Base-by-base conservation (phyloP, 2,797 vertebrate genomes). In the Dryobates pubescens region DNA sequence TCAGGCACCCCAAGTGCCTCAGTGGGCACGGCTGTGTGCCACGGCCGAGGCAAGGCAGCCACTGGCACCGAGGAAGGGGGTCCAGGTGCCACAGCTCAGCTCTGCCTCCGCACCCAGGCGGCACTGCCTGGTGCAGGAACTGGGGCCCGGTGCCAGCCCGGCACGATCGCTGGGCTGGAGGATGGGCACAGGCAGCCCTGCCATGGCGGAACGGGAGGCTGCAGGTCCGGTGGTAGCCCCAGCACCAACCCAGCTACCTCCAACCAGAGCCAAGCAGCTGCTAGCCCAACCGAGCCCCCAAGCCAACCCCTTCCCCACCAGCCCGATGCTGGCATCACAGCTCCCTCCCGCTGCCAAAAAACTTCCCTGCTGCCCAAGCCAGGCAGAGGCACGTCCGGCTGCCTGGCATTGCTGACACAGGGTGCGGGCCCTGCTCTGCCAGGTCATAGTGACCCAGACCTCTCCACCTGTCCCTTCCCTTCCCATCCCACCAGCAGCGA, bases 161-260 rank as follows among this genome's bases (percentile, higher is more conserved):
- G 74, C 75, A 73, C 4, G 0, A 22, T 2, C 24, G 36, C 70
- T 13, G 3, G 45, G 67, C 47, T 9, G 8, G 49, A 83, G 38
- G 49, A 41, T 59, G 94, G 91, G 92, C 93, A 59, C 14, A 1
- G 34, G 73, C 80, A 53, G 58, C 58, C 43, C 58, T 18, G 17
- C 53, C 30, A 2, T 0, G 0, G 49, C 5, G 7, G 15, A 53
- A 41, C 45, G 5, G 41, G 38, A 13, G 3, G 63, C 19, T 19
- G 51, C 13, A 10, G 41, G 13, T 43, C 54, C 6, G 4, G 27
- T 0, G 0, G 30, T 2, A 1, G 13, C 79, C 41, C 49, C 78
- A 13, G n/a, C 7, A 3, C 62, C 29, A 19, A 49, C 47, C 38
- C 59, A 23, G 6, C n/a, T 64, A 82, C 88, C 56, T 69, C 59